phyloP scores from a whole-genome alignment of 1,140 invertebrate genomes.

The Neodiprion fabricii region DNA sequence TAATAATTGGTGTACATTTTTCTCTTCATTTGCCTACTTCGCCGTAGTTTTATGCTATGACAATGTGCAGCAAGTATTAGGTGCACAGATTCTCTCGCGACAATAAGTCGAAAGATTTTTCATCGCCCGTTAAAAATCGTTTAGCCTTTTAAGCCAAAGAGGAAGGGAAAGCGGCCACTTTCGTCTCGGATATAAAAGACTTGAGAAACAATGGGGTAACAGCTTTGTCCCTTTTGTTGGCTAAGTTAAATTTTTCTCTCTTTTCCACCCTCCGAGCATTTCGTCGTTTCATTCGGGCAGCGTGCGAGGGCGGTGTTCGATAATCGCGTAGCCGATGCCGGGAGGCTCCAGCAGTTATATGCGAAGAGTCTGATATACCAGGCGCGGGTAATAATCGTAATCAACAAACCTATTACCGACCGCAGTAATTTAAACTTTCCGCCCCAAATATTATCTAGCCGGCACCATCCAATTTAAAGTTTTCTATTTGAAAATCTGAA shows the following conservation, averaged over 20 bases:
- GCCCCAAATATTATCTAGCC: slow-evolving; percentile 7
- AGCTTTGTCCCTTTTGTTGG: slow-evolving; percentile 5
- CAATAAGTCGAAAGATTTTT: not conserved
- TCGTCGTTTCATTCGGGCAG: not conserved
- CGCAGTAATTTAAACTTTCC: slow-evolving; percentile 7
- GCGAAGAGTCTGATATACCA: slow-evolving; percentile 10
- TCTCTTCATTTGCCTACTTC: too few relatives aligned
- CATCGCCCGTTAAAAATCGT: slow-evolving; percentile 7
- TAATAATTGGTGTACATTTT: too few relatives aligned
- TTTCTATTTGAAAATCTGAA: slow-evolving; percentile 6
- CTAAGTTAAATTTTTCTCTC: not conserved
- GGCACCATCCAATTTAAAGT: slow-evolving; percentile 6
- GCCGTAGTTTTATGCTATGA: too few relatives aligned
- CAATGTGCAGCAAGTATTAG: too few relatives aligned
- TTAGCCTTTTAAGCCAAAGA: not conserved
- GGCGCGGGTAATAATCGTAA: slow-evolving; percentile 19
- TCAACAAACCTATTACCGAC: slow-evolving; percentile 20
- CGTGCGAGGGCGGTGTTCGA: not conserved
- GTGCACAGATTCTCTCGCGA: not conserved
- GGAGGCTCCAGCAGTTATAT: not conserved
- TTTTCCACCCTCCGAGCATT: not conserved
- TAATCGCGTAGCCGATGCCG: not conserved
- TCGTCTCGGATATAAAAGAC: not conserved
- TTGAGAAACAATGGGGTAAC: slow-evolving; percentile 2
- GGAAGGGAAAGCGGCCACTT: slow-evolving; percentile 1